Evolutionary conservation across 2,797 vertebrate genomes (phyloP), one percentile per base, ranked within the genome.

Genomic region (Onychomys torridus): DNA sequence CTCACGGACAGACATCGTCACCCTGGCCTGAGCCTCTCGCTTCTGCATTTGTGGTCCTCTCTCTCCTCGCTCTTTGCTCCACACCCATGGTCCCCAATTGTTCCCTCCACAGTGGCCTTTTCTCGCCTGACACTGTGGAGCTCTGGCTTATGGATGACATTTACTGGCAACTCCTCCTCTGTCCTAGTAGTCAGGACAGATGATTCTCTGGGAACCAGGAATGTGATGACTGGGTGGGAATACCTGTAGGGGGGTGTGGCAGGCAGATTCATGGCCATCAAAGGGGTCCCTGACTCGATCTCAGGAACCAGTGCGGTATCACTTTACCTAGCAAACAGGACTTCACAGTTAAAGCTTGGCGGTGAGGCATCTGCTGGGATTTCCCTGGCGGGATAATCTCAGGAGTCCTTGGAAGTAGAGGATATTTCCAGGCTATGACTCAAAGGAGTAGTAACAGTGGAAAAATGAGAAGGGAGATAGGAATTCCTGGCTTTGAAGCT

Each of bases 1-100:
- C 76, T 43, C 63, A 0, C 0, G 0, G 69, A 40, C 29, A 57
- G 65, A 19, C n/a, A 0, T 40, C n/a, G 37, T 40, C 52, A 25
- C 46, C 63, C 73, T 83, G 76, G 49, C 49, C 69, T 2, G 14
- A 2, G 29, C 4, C 6, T 5, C 16, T 46, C 2, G 1, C 69
- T 55, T 86, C 71, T 34, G 63, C 19, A 7, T 32, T 52, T 57
- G 34, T 23, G 27, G 43, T 59, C 46, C 37, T 69, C 16, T 77
- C 37, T 81, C 13, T 19, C 23, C 21, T 13, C 7, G 4, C 16
- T 25, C 34, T 63, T 0, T 0, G 49, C 55, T 43, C 1, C 10
- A 21, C 2, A 4, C n/a, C 17, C 6, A 2, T 2, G 25, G 79
- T 19, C 40, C n/a, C 40, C 4, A 7, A 43, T 81, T 0, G 0